Percentiles rank a stretch among this genome's conserved stretches.
Evolutionary conservation across 2,113 vertebrate genomes (phyloP).

Genomic region (Istiophorus platypterus): DNA sequence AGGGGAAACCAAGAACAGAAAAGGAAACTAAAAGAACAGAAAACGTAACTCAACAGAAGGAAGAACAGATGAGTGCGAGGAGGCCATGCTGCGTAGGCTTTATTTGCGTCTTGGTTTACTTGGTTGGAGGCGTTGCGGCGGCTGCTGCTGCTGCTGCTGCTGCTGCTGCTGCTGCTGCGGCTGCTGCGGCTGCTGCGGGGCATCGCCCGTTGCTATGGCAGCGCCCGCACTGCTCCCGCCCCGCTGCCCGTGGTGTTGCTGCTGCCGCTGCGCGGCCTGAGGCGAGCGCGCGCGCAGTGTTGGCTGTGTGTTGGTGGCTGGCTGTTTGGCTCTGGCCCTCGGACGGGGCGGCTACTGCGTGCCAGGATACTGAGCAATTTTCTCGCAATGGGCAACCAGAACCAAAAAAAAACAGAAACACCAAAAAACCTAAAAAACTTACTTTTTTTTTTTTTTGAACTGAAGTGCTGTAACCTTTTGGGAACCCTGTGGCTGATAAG

Average conservation of each 20-base stretch:
- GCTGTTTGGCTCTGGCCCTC: conserved; percentile 89
- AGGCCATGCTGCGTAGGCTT: conserved; percentile 98
- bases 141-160: conserved; percentile 87
- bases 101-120: conserved; percentile 99
- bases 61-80: conserved; percentile 94
- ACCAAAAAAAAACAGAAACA: conserved; percentile 90
- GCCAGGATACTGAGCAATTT: conserved; percentile 98
- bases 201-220: conserved; percentile 92
- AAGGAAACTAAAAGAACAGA: conserved; percentile 61
- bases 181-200: conserved; percentile 89
- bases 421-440: conserved; percentile 75
- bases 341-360: conserved; percentile 94
- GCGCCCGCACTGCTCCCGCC: conserved; percentile 66
- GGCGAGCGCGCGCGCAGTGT: too few relatives aligned
- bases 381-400: conserved; percentile 96
- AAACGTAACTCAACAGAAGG: conserved; percentile 78
- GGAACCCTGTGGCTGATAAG: conserved; percentile 8
- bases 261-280: too few relatives aligned
- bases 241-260: conserved; percentile 88
- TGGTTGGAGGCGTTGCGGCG: conserved; percentile 96
- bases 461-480: conserved; percentile 42
- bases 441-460: conserved; percentile 26
- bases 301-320: conserved; percentile 80
- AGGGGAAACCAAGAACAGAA: conserved; percentile 56
- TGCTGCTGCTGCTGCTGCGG: conserved; percentile 90